These are phyloP conservation scores for Florisuga fusca DNA, from an alignment of 2,797 vertebrate genomes.

Conservation along the genomic window DNA sequence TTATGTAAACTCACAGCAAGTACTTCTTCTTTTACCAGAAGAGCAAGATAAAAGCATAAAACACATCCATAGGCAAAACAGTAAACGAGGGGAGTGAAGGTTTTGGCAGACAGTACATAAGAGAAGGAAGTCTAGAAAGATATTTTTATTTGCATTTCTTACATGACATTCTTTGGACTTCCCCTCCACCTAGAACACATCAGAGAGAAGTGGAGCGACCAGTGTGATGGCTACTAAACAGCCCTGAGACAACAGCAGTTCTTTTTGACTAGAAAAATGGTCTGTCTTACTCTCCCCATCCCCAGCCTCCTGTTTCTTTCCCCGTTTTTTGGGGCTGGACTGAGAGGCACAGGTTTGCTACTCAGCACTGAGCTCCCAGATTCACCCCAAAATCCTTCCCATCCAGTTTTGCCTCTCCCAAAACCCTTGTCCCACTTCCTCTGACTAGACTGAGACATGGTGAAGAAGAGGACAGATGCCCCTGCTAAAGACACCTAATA, in stretches of 20 bases:
- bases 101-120: conserved; percentile 44
- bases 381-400: not conserved
- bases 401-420: not conserved
- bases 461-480: not conserved
- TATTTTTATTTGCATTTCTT: conserved; percentile 68
- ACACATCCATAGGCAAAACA: conserved; percentile 57
- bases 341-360: not conserved
- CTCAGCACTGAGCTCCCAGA: not conserved
- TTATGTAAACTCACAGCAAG: conserved; percentile 61
- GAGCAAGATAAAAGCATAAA: conserved; percentile 44
- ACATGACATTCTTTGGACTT: conserved; percentile 41
- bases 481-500: not conserved
- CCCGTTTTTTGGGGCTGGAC: not conserved
- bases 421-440: not conserved
- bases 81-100: not conserved
- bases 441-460: not conserved
- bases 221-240: conserved; percentile 7
- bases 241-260: not conserved
- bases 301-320: not conserved
- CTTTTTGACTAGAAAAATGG: not conserved
- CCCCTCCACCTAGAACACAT: conserved; percentile 56
- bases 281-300: not conserved
- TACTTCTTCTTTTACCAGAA: conserved; percentile 69
- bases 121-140: conserved; percentile 65
- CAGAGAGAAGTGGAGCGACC: conserved; percentile 18